Conservation (phyloP, 2,888 invertebrate genomes). For the Chirona hameri region DNA sequence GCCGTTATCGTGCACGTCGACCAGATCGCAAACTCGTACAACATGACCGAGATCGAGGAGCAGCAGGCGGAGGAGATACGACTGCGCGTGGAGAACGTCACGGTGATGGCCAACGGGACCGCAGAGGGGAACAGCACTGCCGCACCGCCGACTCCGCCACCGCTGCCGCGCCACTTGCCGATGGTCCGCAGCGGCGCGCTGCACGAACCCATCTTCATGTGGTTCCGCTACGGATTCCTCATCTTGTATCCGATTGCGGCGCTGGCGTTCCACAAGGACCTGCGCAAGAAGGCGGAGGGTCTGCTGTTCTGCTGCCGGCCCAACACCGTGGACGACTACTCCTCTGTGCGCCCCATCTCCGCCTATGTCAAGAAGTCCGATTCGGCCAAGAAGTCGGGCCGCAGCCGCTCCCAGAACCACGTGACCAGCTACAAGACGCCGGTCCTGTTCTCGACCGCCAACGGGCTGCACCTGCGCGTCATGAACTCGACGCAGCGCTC, state of each 20-base stretch:
- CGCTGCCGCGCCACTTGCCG: constrained; percentile 31
- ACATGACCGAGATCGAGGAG: constrained; percentile 30
- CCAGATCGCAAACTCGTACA: not conserved
- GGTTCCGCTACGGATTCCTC: constrained; percentile 42
- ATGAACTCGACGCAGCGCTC: constrained; percentile 43
- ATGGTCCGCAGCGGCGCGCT: constrained; percentile 35
- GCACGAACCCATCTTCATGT: constrained; percentile 42
- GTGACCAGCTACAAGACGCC: constrained; percentile 42
- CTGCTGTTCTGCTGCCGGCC: constrained; percentile 42
- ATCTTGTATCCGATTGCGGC: constrained; percentile 41
- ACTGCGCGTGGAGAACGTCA: constrained; percentile 27
- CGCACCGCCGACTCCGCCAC: too few species aligned
- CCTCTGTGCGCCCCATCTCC: constrained; percentile 37
- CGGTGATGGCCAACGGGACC: constrained; percentile 8
- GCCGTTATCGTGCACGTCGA: constrained; percentile 33
- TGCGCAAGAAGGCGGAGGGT: constrained; percentile 41
- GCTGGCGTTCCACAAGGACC: constrained; percentile 42
- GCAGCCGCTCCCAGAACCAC: constrained; percentile 35
- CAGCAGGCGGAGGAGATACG: constrained; percentile 32
- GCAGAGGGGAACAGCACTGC: constrained; percentile 5
- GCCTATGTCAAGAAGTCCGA: constrained; percentile 32
- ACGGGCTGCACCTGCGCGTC: constrained; percentile 43
- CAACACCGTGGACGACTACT: constrained; percentile 39
- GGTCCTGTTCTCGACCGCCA: constrained; percentile 44
- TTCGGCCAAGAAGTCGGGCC: constrained; percentile 38